Conservation (phyloP, 2,113 vertebrate genomes). For the Saiga tatarica region DNA sequence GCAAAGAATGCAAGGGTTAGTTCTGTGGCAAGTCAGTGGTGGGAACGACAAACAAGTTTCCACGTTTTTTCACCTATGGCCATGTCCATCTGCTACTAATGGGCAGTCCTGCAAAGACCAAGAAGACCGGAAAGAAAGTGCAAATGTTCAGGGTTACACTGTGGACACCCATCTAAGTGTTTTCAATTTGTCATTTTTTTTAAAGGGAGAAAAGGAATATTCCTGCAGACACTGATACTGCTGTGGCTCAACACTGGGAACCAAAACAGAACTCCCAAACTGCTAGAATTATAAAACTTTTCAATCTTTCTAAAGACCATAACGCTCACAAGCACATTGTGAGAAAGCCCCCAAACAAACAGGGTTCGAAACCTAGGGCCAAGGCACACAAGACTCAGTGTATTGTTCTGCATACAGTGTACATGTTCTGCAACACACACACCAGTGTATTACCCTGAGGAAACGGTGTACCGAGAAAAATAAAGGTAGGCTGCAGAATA, state of each 20-base stretch:
- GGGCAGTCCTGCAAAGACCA: constrained; percentile 96
- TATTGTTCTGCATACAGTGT: too few species aligned
- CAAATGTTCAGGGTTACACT: not conserved
- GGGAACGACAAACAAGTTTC: constrained; percentile 98
- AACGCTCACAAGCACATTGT: constrained; percentile 96
- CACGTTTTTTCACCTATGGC: constrained; percentile 93
- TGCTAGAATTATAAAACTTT: constrained; percentile 95
- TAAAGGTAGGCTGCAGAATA: not conserved
- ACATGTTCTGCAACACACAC: not conserved
- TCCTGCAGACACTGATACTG: not conserved
- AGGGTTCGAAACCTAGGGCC: constrained; percentile 80
- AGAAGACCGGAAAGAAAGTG: not conserved
- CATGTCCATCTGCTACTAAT: constrained; percentile 96
- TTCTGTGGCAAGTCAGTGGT: constrained; percentile 90
- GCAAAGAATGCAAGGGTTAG: not conserved
- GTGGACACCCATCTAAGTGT: not conserved
- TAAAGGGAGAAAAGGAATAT: not conserved
- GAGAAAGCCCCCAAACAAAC: constrained; percentile 92
- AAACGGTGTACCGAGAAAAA: not conserved
- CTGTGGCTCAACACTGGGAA: constrained; percentile 90
- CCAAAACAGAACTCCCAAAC: constrained; percentile 86
- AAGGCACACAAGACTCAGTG: not conserved
- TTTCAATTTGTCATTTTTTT: not conserved
- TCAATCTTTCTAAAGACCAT: constrained; percentile 96
- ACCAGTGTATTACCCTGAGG: not conserved